phyloP scores from a whole-genome alignment of 2,113 vertebrate species.

The Indri indri region DNA sequence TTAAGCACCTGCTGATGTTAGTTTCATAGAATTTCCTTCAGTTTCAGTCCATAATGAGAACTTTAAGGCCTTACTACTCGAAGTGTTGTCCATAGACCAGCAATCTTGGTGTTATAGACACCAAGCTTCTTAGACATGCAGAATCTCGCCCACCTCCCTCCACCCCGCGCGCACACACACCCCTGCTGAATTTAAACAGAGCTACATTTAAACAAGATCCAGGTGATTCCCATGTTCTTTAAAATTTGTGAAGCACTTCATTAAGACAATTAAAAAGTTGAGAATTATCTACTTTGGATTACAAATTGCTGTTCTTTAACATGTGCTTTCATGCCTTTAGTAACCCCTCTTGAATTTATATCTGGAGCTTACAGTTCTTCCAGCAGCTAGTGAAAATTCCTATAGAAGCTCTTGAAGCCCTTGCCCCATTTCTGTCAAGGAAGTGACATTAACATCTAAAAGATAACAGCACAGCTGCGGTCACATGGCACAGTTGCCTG shows the following conservation, averaged over 20 bases:
- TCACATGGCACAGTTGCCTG: background rate
- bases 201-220: background rate
- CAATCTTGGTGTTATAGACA: background rate
- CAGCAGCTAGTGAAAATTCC: background rate
- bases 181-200: background rate
- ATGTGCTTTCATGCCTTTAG: background rate
- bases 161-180: no score
- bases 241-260: background rate
- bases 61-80: background rate
- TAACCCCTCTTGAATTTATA: background rate
- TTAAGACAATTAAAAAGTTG: slow-evolving; percentile 19
- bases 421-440: slow-evolving; percentile 26
- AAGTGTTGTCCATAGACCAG: background rate
- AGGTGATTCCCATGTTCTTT: background rate
- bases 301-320: background rate
- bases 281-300: background rate
- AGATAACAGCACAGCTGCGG: background rate
- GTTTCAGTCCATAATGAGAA: background rate
- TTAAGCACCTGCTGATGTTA: background rate
- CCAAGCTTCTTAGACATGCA: background rate
- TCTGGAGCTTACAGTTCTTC: background rate
- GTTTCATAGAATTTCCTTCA: background rate
- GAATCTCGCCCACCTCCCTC: background rate
- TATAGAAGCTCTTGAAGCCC: background rate
- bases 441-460: background rate